Evolutionary conservation across 2,888 invertebrate species (phyloP).

Genomic region (Syrista parreyssii): DNA sequence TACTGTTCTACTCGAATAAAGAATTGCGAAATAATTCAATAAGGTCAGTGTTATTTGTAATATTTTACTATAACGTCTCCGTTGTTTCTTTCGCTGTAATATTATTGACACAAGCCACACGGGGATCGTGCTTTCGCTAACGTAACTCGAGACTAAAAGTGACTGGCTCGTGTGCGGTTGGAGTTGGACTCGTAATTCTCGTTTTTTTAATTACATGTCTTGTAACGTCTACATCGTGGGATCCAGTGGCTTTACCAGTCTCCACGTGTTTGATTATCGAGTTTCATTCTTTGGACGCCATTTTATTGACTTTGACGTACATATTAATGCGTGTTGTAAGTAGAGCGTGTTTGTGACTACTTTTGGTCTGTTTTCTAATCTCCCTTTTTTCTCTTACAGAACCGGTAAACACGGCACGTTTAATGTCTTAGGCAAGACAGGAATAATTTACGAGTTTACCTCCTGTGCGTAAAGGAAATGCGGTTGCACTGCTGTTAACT

Average conservation of each 20-base stretch:
- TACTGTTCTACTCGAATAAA: not conserved
- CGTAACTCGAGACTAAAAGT: not conserved
- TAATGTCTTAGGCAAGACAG: constrained; percentile 27
- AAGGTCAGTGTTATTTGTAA: not conserved
- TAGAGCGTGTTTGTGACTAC: not conserved
- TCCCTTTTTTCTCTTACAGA: not conserved
- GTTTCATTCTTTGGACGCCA: no score
- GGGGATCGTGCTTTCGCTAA: not conserved
- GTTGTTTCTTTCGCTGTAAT: not conserved
- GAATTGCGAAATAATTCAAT: not conserved
- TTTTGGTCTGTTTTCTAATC: not conserved
- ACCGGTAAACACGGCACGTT: constrained; percentile 24
- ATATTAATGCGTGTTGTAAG: not conserved
- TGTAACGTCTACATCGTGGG: not conserved
- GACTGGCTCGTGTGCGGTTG: not conserved
- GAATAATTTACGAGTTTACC: constrained; percentile 31
- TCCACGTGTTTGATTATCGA: not conserved
- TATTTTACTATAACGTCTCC: no score
- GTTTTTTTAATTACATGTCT: not conserved
- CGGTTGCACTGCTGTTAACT: not conserved
- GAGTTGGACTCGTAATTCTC: not conserved
- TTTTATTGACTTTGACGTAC: not conserved
- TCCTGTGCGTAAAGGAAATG: not conserved
- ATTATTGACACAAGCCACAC: not conserved
- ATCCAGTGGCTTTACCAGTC: not conserved